phyloP scores from a whole-genome alignment of 2,797 vertebrate genomes.

The Artibeus jamaicensis region DNA sequence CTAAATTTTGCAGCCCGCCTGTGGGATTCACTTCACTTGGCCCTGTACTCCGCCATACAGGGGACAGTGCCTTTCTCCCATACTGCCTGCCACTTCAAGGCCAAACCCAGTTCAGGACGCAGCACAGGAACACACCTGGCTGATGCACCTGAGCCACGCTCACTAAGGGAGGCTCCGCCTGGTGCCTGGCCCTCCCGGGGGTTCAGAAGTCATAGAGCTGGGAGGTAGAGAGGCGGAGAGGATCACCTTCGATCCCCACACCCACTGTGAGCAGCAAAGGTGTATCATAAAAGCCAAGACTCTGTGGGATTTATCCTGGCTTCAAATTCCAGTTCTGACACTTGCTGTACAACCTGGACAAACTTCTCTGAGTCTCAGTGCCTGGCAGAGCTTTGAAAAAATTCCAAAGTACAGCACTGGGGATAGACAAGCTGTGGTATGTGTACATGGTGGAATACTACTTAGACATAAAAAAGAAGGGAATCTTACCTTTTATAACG shows the following conservation, averaged over 20 bases:
- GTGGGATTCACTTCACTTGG: not conserved
- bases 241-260: not conserved
- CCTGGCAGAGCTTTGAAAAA: not conserved
- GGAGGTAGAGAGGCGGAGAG: fast-evolving
- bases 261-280: fast-evolving
- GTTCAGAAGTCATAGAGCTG: not conserved
- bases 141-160: fast-evolving
- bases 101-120: not conserved
- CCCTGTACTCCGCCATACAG: fast-evolving
- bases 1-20: not conserved
- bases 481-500: not conserved
- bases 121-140: not conserved
- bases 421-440: not conserved
- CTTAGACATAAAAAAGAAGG: not conserved
- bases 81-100: not conserved
- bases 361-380: not conserved
- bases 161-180: not conserved
- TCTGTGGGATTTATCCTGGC: not conserved
- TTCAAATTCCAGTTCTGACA: not conserved
- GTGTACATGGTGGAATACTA: not conserved
- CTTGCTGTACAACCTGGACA: not conserved
- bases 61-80: fast-evolving
- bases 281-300: fast-evolving
- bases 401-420: fast-evolving
- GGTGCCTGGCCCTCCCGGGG: not conserved